These are phyloP conservation scores for Ginglymostoma cirratum DNA, from an alignment of 2,113 vertebrate genomes.

Conservation along the genomic window DNA sequence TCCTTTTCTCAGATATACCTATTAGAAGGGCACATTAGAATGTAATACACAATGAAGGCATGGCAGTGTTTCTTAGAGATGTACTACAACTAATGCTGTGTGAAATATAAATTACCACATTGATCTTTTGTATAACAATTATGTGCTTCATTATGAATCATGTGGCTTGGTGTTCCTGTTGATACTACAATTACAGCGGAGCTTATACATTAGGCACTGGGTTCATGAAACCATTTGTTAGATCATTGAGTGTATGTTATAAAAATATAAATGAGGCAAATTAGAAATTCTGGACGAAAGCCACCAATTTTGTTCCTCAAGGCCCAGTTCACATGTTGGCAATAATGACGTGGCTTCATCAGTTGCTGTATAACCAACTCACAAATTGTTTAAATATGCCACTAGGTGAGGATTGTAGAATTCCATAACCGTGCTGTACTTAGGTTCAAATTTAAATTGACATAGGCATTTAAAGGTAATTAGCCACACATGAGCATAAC, in stretches of 20 bases:
- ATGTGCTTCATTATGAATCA: background rate
- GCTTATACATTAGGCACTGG: background rate
- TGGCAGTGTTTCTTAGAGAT: background rate
- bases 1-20: background rate
- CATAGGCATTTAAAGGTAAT: background rate
- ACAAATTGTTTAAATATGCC: background rate
- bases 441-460: background rate
- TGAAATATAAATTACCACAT: background rate
- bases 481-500: background rate
- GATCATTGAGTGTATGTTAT: background rate
- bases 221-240: constrained; percentile 5
- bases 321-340: background rate
- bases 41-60: background rate
- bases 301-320: background rate
- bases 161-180: background rate
- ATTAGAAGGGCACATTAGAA: background rate
- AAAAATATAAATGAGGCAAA: background rate
- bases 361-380: background rate
- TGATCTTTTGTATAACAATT: background rate
- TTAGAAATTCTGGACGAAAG: background rate
- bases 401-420: background rate
- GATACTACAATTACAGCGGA: background rate
- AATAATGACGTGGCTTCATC: background rate
- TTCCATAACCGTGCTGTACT: background rate
- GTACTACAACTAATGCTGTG: background rate